These are phyloP conservation scores for Grapholita molesta DNA, from an alignment of 1,140 invertebrate species.

Conservation along the genomic window DNA sequence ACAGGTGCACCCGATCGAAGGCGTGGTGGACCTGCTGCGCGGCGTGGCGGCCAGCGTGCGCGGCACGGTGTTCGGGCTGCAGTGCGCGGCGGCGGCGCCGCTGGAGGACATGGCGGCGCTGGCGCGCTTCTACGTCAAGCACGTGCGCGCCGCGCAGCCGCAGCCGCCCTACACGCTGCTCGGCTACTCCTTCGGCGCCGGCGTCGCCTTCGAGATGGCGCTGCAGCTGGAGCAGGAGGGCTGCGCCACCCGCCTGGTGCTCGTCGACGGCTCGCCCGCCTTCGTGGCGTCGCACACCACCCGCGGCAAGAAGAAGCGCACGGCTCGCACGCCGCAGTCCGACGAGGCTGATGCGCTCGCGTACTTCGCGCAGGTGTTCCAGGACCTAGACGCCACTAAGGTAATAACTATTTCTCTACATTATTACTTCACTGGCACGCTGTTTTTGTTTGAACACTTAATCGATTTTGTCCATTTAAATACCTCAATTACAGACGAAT, in stretches of 20 bases:
- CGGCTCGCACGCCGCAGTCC: constrained; percentile 57
- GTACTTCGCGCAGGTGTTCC: constrained; percentile 90
- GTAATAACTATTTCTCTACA: constrained; percentile 76
- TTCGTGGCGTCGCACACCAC: constrained; percentile 90
- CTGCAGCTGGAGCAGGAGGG: constrained; percentile 84
- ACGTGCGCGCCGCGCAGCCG: constrained; percentile 88
- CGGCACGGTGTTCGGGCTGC: constrained; percentile 92
- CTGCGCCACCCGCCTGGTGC: constrained; percentile 79
- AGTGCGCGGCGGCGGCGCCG: constrained; percentile 89
- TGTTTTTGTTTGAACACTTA: no score
- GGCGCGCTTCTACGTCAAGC: constrained; percentile 88
- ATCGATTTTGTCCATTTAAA: no score
- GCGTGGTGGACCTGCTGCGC: constrained; percentile 85
- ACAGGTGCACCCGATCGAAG: constrained; percentile 95
- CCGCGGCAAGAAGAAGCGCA: constrained; percentile 80
- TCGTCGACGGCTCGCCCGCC: constrained; percentile 95
- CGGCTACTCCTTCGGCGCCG: constrained; percentile 97
- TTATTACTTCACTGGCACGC: no score
- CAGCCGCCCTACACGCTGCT: constrained; percentile 91
- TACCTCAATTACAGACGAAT: no score
- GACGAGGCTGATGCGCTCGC: constrained; percentile 86
- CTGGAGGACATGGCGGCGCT: constrained; percentile 85
- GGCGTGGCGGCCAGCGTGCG: constrained; percentile 84
- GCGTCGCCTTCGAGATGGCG: constrained; percentile 96
- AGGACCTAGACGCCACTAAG: constrained; percentile 85